Evolutionary conservation across 2,797 vertebrate species (phyloP).

Genomic region (Ambastaia sidthimunki): DNA sequence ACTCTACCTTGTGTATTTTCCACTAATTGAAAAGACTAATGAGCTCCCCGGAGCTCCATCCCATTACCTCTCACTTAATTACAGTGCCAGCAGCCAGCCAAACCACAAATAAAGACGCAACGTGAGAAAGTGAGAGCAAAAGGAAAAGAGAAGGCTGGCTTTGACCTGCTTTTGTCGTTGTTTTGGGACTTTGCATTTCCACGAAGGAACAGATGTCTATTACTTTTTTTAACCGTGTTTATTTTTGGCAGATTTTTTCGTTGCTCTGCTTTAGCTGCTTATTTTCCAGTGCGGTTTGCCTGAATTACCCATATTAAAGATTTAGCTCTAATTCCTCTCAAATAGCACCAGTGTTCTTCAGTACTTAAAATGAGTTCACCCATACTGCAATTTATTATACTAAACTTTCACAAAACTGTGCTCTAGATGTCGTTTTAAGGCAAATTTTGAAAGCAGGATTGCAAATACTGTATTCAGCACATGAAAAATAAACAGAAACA

Average conservation of each 20-base stretch:
- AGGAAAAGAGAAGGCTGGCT: constrained; percentile 67
- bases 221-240: constrained; percentile 75
- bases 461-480: too few species aligned
- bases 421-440: background rate
- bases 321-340: constrained; percentile 65
- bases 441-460: background rate
- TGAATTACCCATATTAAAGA: constrained; percentile 78
- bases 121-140: constrained; percentile 53
- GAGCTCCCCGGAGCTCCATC: constrained; percentile 87
- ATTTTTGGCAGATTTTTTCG: constrained; percentile 71
- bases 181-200: constrained; percentile 70
- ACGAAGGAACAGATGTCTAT: constrained; percentile 78
- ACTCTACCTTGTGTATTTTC: constrained; percentile 81
- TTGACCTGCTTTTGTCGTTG: constrained; percentile 76
- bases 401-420: background rate
- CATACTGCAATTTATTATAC: background rate
- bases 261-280: constrained; percentile 66
- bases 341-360: constrained; percentile 50
- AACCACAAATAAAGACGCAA: constrained; percentile 79
- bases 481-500: constrained; percentile 45
- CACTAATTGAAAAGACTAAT: constrained; percentile 90
- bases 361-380: background rate
- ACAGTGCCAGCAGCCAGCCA: constrained; percentile 76
- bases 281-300: constrained; percentile 76
- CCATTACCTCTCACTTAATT: constrained; percentile 83